Evolutionary conservation across 2,113 vertebrate genomes (phyloP).

Genomic region (Orthonyx spaldingii): DNA sequence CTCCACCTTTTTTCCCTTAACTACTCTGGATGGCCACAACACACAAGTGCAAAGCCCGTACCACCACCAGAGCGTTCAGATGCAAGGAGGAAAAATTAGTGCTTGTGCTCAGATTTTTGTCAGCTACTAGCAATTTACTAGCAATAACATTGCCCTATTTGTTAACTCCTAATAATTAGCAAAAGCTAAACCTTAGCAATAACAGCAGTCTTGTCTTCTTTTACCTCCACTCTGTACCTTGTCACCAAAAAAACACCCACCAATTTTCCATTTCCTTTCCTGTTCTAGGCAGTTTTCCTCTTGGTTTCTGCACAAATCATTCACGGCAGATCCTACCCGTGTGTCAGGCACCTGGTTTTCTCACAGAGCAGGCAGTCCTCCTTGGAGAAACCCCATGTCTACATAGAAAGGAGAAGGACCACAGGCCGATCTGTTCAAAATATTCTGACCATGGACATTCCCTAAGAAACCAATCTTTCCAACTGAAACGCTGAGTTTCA

Average conservation of each 20-base stretch:
- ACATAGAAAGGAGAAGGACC: neutral
- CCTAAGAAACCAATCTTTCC: neutral
- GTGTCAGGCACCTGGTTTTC: neutral
- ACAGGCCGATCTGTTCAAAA: neutral
- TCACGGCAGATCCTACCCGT: neutral
- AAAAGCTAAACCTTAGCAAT: neutral
- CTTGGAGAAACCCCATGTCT: neutral
- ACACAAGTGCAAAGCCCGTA: neutral
- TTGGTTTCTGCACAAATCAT: neutral
- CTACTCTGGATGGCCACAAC: neutral
- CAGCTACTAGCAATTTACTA: neutral
- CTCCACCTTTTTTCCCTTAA: neutral
- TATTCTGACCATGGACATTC: neutral
- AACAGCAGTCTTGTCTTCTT: neutral
- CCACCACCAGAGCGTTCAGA: neutral
- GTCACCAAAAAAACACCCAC: accelerated
- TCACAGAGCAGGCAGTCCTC: neutral
- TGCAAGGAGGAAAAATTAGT: neutral
- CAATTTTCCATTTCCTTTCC: neutral
- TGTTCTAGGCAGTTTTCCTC: neutral
- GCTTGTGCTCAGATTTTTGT: neutral
- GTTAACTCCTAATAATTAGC: neutral
- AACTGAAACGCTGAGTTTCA: neutral
- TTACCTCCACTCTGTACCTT: neutral
- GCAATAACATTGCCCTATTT: neutral